phyloP scores from a whole-genome alignment of 2,113 vertebrate genomes.

The Nestor notabilis region DNA sequence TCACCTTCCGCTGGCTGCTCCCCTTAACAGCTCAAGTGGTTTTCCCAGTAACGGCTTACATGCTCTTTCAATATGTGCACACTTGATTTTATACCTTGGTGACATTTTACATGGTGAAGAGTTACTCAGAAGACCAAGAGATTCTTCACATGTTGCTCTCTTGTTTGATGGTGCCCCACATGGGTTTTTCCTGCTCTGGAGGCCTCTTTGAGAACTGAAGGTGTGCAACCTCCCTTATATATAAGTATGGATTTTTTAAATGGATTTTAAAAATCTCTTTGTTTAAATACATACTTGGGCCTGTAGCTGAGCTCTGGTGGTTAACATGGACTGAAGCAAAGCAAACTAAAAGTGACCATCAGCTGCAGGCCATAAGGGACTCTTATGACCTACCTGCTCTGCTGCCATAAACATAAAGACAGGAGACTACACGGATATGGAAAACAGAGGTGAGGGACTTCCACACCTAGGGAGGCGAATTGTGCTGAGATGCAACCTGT shows the following conservation, averaged over 20 bases:
- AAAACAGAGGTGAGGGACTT: not conserved
- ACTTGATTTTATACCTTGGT: not conserved
- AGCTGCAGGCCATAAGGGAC: accelerated
- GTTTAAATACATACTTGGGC: not conserved
- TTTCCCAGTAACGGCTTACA: not conserved
- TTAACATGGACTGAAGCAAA: not conserved
- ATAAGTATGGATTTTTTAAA: not conserved
- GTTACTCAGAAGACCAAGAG: not conserved
- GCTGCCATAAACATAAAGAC: not conserved
- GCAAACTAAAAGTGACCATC: not conserved
- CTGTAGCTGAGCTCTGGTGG: not conserved
- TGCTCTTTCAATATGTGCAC: accelerated
- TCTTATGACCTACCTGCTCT: not conserved
- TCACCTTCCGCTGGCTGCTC: not conserved
- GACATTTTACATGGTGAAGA: not conserved
- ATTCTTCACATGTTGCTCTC: not conserved
- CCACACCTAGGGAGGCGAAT: no score
- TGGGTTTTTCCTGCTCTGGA: not conserved
- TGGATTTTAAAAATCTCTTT: not conserved
- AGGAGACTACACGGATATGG: not conserved
- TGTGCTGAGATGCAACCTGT: not conserved
- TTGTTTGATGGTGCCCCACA: not conserved
- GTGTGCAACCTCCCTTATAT: not conserved
- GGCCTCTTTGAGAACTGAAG: not conserved
- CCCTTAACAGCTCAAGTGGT: not conserved